Conservation (phyloP, 2,888 invertebrate species). For the Hofmannophila pseudospretella region DNA sequence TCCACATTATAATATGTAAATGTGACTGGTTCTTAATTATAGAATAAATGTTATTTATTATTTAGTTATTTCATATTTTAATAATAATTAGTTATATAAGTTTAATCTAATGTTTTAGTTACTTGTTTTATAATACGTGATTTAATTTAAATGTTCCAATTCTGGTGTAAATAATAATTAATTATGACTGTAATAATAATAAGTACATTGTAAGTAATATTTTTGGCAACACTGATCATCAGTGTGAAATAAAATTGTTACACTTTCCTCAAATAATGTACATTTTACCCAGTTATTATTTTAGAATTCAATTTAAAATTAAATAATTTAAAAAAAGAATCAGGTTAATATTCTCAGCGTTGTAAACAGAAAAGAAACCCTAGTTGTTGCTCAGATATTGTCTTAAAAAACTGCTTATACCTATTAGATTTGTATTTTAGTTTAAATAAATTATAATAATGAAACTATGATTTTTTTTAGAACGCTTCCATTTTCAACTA, state of each 20-base stretch:
- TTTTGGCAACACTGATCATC: too few relatives aligned
- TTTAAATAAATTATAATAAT: conserved; percentile 4
- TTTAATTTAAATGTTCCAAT: conserved; percentile 5
- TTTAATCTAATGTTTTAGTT: conserved; percentile 2
- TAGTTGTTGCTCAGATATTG: conserved; percentile 17
- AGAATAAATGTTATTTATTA: conserved; percentile 68
- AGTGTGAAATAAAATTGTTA: too few relatives aligned
- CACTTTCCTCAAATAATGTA: too few relatives aligned
- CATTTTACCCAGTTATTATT: too few relatives aligned
- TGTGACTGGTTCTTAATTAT: conserved; percentile 55
- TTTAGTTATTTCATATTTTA: conserved; percentile 37
- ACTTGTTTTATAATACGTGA: conserved; percentile 1
- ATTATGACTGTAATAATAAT: not conserved
- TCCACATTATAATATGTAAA: conserved; percentile 24
- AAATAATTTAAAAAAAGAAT: too few relatives aligned
- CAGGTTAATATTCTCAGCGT: too few relatives aligned
- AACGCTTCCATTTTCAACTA: too few relatives aligned
- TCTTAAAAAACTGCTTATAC: conserved; percentile 1
- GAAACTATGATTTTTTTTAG: too few relatives aligned
- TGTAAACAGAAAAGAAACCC: too few relatives aligned
- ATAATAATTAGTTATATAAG: conserved; percentile 1
- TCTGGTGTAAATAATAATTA: conserved; percentile 1
- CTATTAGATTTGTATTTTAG: conserved; percentile 4
- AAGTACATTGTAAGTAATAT: too few relatives aligned
- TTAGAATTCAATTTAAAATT: too few relatives aligned